Base-by-base conservation (phyloP, 2,888 invertebrate genomes). In the Palloptera scutellata region DNA sequence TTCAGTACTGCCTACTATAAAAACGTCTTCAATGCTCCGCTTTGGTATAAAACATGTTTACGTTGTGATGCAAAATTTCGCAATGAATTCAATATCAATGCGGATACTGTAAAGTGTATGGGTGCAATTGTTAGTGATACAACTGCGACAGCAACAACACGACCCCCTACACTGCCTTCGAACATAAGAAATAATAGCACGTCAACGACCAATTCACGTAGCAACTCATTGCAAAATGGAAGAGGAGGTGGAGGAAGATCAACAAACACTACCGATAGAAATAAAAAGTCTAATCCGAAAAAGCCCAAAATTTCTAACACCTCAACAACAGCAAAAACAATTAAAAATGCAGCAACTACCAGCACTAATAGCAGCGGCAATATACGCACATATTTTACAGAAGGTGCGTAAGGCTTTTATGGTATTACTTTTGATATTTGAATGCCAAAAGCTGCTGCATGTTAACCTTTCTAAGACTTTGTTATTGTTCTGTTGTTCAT, bases 21-120 rank as follows among this genome's bases (percentile, higher is more conserved):
- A 9, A 75, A 77, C 0, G 57, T 83, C 4, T 81, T 85, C 30
- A 79, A 80, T 70, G 74, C 79, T 2, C 79, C 80, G 1, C 64
- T 70, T 19, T 79, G 78, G 76, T 85, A 85, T 67, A 82, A 77
- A 67, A 83, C 79, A 4, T 85, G 85, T 55, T 65, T 85, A 53
- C 78, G 76, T 9, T 85, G 85, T 68, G 85, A 85, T 72, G 68
- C 68, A 1, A 76, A 78, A 40, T 82, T 85, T 64, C 79, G 82
- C 1, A 75, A 79, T 64, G 75, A 79, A 0, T 84, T 85, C 11
- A 77, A 84, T 65, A 82, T 85, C 19, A 84, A 82, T 73, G 54
- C 78, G 43, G 84, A 84, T 40, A 74, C 74, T 42, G 82, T 85
- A 1, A 84, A 83, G 61, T 73, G 70, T 19, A 75, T 79, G 13